Evolutionary conservation across 2,888 invertebrate genomes (phyloP), one percentile per base, ranked within the genome.

Genomic region (Dasypogon diadema): DNA sequence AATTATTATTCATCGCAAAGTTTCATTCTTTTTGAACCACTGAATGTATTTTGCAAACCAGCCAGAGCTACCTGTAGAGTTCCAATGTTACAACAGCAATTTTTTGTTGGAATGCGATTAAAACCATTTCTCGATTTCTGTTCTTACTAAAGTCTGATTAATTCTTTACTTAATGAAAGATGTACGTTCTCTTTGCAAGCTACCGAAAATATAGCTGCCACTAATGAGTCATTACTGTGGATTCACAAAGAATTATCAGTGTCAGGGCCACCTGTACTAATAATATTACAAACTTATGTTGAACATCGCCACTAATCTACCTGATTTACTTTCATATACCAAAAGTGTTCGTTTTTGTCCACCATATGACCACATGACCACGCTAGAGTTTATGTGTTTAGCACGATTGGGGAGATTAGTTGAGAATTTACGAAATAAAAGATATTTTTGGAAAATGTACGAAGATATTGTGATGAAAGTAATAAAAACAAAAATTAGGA

Each of bases 401-500:
- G 46, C 42, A 65, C 65, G 24, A 46, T 65, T 65, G 48, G 3
- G 14, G 10, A 65, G 46, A 65, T 65, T 65, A 65, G 46, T n/a
- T 26, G 46, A 65, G 22, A 48, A 24, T 48, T 65, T 65, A 65
- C 42, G 65, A 65, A 65, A 22, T 46, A 14, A 63, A 48, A 8
- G 12, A 21, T 65, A 48, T 42, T 65, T 65, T 22, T 24, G 48
- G 63, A 58, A 60, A 37, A 18, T 34, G 16, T 14, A 42, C 14
- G 2, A 65, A 48, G n/a, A 46, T 51, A 51, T 21, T 51, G n/a
- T 16, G 65, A 24, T 48, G 46, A 65, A 65, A 65, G 65, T 54
- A 54, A 54, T 51, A 74, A 72, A 76, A 77, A 63, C 16, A 30
- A 24, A 68, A 18, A 54, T 37, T 6, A 22, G 54, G 37, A 68